Evolutionary conservation across 2,888 invertebrate species (phyloP), one percentile per base, ranked within the genome.

Genomic region (Aleiodes alternator): DNA sequence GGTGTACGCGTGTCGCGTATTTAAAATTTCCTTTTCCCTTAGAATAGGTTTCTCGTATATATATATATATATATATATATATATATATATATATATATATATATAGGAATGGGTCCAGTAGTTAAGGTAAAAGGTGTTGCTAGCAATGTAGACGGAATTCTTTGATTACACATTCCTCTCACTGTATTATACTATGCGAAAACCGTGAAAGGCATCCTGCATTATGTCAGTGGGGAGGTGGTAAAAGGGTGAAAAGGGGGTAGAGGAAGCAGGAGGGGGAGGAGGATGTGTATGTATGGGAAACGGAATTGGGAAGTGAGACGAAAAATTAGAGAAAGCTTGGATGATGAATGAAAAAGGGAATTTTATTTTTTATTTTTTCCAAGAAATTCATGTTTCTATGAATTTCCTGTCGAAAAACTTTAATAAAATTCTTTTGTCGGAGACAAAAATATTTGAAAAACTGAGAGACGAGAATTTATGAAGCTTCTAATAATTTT

Each of bases 101-200:
- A 8, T 43, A 61, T 12, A 61, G 16, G 7, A 31, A 43, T 61
- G 61, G 16, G 38, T 38, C 61, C n/a, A 31, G 34, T 61, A 31
- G 34, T 61, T 61, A 61, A 61, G 43, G 43, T 43, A 38, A n/a
- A 14, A 12, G 61, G 34, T 31, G 34, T 61, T 16, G 14, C 38
- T 14, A 14, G 9, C 6, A n/a, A 68, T 70, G 75, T 82, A 82
- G 73, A 78, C 79, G 82, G 84, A 85, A 87, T 88, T 87, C 88
- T 87, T 87, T 88, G 88, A 88, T 88, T 87, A 89, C 86, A 87
- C 85, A 83, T 84, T 80, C 61, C 77, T 79, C 78, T 73, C 70
- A 51, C 43, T 43, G 43, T 43, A 43, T 43, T 43, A 43, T 43
- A 43, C 43, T 43, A 43, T 43, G 43, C 9, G 43, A 69, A 72